Base-by-base conservation (phyloP, 2,797 vertebrate species). In the Prunella strophiata region DNA sequence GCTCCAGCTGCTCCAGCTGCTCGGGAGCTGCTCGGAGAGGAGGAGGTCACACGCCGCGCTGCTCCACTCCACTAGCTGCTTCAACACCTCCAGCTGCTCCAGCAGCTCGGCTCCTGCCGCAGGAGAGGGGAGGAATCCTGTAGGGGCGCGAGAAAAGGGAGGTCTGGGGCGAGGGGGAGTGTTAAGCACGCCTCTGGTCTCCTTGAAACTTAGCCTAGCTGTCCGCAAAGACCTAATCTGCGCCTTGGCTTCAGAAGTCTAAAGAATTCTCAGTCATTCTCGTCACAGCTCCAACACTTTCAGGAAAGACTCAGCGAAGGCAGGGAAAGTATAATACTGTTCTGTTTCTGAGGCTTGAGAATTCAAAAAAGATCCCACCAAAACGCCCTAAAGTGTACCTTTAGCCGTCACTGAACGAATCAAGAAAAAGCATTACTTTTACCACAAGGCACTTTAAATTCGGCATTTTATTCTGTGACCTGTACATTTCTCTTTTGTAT, bases 191-290 rank as follows among this genome's bases (percentile, higher is more conserved):
- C 91, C 83, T 65, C 70, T 78, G 34, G 8, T 9, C 47, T 75
- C 70, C 2, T 38, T 50, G 6, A 29, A 94, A 93, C 25, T 91
- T 94, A 11, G 13, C 50, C 29, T 13, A 26, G 15, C 48, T 48
- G 15, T 42, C 59, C 40, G 4, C 72, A 1, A 47, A 71, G 11
- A 63, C 9, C 27, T 38, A 2, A 21, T 30, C 0, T 36, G 32
- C 4, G n/a, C 51, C 9, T 79, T 42, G 23, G 14, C 59, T 70
- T 57, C 61, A 36, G 68, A 38, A 54, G 34, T 13, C 40, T 22
- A 5, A 51, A 67, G 59, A 30, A 42, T 71, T 66, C 43, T 45
- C 19, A 12, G 40, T 23, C 21, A 5, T 30, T 71, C 26, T 7
- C 36, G 18, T 65, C 50, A 47, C 30, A 85, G 42, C 15, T 52